Evolutionary conservation across 1,140 invertebrate genomes (phyloP).

Genomic region (Bactericera cockerelli): DNA sequence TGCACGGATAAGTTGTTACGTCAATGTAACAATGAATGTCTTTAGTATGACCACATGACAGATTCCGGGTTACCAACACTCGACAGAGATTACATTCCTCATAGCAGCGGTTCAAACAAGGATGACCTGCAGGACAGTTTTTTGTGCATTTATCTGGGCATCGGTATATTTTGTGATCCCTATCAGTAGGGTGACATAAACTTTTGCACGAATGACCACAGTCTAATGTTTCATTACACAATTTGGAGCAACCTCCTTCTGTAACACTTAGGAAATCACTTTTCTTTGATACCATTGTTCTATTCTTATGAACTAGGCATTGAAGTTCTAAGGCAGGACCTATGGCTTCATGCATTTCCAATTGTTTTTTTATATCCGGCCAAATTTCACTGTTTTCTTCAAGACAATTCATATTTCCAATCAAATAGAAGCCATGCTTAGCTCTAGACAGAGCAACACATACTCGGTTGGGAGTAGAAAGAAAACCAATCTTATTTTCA

Average conservation of each 20-base stretch:
- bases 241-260: conserved; percentile 26
- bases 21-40: conserved; percentile 29
- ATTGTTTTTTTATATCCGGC: conserved; percentile 11
- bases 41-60: conserved; percentile 33
- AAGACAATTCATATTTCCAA: conserved; percentile 32
- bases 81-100: conserved; percentile 32
- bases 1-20: conserved; percentile 27
- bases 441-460: conserved; percentile 72
- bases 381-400: conserved; percentile 13
- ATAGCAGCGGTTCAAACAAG: conserved; percentile 32
- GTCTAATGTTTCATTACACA: conserved; percentile 23
- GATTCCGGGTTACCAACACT: conserved; percentile 25
- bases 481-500: conserved; percentile 53
- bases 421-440: conserved; percentile 46
- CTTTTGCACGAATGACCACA: conserved; percentile 39
- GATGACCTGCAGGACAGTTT: conserved; percentile 32
- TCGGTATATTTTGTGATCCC: conserved; percentile 29
- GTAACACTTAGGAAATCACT: conserved; percentile 21
- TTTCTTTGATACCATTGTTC: conserved; percentile 23
- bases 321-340: conserved; percentile 28
- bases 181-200: conserved; percentile 35
- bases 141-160: conserved; percentile 31
- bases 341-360: conserved; percentile 9
- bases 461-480: conserved; percentile 46
- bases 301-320: conserved; percentile 34